Base-by-base conservation (phyloP, 2,797 vertebrate genomes). In the Nannoperca obscura region DNA sequence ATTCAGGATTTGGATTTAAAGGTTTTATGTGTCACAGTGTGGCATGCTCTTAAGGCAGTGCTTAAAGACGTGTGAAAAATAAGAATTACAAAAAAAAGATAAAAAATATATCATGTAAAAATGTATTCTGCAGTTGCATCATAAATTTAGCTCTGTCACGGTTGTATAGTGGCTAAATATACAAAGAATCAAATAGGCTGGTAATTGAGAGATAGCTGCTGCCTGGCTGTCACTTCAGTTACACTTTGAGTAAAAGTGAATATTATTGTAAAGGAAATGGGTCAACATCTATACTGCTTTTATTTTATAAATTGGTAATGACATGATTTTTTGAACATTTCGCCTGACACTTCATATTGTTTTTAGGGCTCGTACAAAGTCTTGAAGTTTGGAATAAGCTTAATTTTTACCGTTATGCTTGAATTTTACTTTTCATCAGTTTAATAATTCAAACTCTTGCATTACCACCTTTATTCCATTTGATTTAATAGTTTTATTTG, bases 1-100 rank as follows among this genome's bases (percentile, higher is more conserved):
- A 54, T 59, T 44, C 7, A 59, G 42, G 38, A 53, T 32, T 74
- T 47, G 57, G 32, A 62, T 79, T 60, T 52, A 17, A 69, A 59
- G n/a, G 22, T 40, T 57, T 65, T 72, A 17, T 68, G 69, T 10
- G 22, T 55, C 70, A 66, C 52, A 20, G 32, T 30, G 49, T 58
- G 7, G 17, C 5, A 12, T 22, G n/a, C 38, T 61, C 50, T 59
- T 22, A 24, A 53, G 34, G 22, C 60, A 1, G 14, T 42, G 60
- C 17, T 67, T 4, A 60, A 67, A 74, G 44, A 72, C 20, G 13
- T 13, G 17, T 44, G 50, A 47, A 46, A 10, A 5, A 54, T 11
- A 7, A n/a, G 40, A 47, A 59, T 15, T 30, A 20, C 19, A 52
- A 15, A 47, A 47, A 55, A 30, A 49, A 64, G 12, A 30, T 40